A percentile compares a stretch with the other conserved stretches of the same genome.
phyloP scores from a whole-genome alignment of 2,888 invertebrate genomes.

The Endomychus coccineus region DNA sequence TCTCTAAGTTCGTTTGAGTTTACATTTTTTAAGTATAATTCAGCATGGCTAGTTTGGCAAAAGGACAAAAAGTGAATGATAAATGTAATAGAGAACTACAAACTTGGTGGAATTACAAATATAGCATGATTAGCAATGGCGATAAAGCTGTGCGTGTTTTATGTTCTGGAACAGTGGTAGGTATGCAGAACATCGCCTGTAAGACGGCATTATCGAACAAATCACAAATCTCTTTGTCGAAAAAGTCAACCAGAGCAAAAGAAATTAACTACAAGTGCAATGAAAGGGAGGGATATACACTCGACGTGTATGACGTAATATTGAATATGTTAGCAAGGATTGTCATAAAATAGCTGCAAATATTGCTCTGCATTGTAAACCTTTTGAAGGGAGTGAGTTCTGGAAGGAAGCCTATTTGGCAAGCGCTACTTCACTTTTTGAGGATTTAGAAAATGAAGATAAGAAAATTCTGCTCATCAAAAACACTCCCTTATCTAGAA shows the following conservation, averaged over 20 bases:
- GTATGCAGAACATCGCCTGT: constrained; percentile 24
- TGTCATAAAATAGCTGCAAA: constrained; percentile 20
- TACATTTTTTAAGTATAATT: constrained; percentile 16
- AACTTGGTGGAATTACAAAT: constrained; percentile 30
- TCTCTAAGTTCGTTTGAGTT: constrained; percentile 15
- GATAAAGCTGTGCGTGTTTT: constrained; percentile 31
- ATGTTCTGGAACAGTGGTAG: constrained; percentile 25
- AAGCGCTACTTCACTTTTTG: constrained; percentile 13
- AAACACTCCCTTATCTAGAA: constrained; percentile 21
- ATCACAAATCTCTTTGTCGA: constrained; percentile 18
- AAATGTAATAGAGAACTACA: constrained; percentile 27
- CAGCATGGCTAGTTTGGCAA: constrained; percentile 19
- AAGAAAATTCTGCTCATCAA: constrained; percentile 18
- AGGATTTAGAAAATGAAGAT: constrained; percentile 18
- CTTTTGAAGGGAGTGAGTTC: constrained; percentile 18
- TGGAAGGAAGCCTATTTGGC: constrained; percentile 10
- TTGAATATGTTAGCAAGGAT: constrained; percentile 22
- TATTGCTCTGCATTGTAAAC: constrained; percentile 22
- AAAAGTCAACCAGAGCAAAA: constrained; percentile 22
- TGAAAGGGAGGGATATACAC: constrained; percentile 22
- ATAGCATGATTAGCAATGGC: constrained; percentile 30
- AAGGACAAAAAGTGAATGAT: constrained; percentile 22
- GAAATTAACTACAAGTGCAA: constrained; percentile 22
- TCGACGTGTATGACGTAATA: constrained; percentile 22
- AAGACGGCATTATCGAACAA: constrained; percentile 24